Base-by-base conservation (phyloP, 2,113 vertebrate genomes). In the Eulacestoma nigropectus region DNA sequence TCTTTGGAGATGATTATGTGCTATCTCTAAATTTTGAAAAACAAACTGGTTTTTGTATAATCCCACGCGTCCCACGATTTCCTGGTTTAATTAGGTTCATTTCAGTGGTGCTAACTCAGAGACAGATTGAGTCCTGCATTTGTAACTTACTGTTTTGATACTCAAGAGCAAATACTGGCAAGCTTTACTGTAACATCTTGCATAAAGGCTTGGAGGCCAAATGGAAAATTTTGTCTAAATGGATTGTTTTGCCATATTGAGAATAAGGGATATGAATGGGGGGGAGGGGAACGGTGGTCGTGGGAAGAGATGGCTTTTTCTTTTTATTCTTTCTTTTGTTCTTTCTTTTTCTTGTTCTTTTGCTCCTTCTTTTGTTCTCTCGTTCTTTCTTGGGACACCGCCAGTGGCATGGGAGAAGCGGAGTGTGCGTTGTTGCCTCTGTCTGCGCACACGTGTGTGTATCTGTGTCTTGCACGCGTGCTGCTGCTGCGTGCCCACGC, bases 401-500 rank as follows among this genome's bases (percentile, higher is more conserved):
- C 4, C 33, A 30, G 39, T 5, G 63, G 37, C 16, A 16, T 3
- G 55, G 50, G 10, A 33, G 18, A 27, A 27, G 26, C 5, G 0
- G 29, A 6, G 26, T 2, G 37, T 18, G 12, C 2, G 18, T 29
- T 50, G 7, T 8, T 57, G 9, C 32, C 47, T 21, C 21, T 16
- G 19, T 10, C 42, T 16, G n/a, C 8, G 2, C 63, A 29, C 47
- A 6, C 5, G 5, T 2, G 30, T 1, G 56, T 2, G 16, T 12
- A 15, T 9, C 6, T 7, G 32, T 8, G 69, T 32, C 83, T 17
- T 4, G 32, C 35, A 30, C 2, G 13, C 16, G 19, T 16, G 56
- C 68, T 23, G 30, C 41, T 39, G 74, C 64, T 37, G 17, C 4
- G 2, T 17, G 49, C n/a, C 69, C 50, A 13, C 9, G 8, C 11